Percentiles rank a stretch among this genome's conserved stretches.
Evolutionary conservation across 2,113 vertebrate genomes (phyloP).

Genomic region (Arothron firmamentum): DNA sequence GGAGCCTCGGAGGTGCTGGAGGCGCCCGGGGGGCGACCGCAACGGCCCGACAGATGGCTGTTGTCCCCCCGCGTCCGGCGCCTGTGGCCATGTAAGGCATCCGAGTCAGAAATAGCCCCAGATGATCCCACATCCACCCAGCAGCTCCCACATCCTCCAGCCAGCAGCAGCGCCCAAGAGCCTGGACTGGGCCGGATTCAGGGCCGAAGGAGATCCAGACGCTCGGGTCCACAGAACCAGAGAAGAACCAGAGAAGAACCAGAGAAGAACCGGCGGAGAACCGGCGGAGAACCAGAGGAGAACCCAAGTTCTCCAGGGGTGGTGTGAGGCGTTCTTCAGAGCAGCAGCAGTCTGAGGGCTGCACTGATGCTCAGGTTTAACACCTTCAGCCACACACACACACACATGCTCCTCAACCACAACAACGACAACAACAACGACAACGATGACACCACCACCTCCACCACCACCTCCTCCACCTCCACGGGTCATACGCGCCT

Average conservation of each 20-base stretch:
- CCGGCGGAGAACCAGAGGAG: too few relatives aligned
- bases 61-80: conserved; percentile 37
- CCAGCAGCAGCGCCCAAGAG: conserved; percentile 4
- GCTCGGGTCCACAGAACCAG: too few relatives aligned
- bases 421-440: background rate
- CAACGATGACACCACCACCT: too few relatives aligned
- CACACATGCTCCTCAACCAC: too few relatives aligned
- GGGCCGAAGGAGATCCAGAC: too few relatives aligned
- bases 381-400: too few relatives aligned
- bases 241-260: too few relatives aligned
- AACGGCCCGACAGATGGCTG: conserved; percentile 59
- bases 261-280: too few relatives aligned
- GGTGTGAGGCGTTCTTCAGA: background rate
- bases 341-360: too few relatives aligned
- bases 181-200: background rate
- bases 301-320: too few relatives aligned
- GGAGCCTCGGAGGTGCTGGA: conserved; percentile 39
- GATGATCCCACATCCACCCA: conserved; percentile 40
- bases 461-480: too few relatives aligned
- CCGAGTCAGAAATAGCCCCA: conserved; percentile 57
- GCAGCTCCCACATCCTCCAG: conserved; percentile 47
- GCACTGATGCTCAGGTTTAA: too few relatives aligned
- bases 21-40: conserved; percentile 43
- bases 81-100: conserved; percentile 57
- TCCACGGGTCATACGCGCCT: conserved; percentile 73